Percentiles rank a stretch among this genome's conserved stretches.
These are phyloP conservation scores for Melieria picta DNA, from an alignment of 2,888 invertebrate species.

Conservation along the genomic window DNA sequence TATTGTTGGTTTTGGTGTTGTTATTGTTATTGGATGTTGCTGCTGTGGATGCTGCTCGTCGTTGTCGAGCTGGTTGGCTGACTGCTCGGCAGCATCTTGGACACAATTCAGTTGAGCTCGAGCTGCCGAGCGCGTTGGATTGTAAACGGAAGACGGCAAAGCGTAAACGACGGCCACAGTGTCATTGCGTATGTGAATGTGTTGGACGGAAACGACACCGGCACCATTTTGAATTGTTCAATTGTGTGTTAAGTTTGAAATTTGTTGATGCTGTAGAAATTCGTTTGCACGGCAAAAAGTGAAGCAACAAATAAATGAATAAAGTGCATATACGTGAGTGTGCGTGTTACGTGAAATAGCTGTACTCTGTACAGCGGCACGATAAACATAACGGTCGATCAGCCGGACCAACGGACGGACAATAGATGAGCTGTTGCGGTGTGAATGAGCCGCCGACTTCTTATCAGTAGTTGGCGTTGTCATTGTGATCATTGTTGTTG, in stretches of 20 bases:
- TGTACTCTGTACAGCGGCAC: no score
- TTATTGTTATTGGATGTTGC: no score
- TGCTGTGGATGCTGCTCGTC: no score
- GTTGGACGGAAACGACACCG: background rate
- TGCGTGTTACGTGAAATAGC: no score
- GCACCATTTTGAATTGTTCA: background rate
- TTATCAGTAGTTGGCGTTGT: background rate
- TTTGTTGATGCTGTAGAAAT: no score
- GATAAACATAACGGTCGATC: no score
- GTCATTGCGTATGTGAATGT: background rate
- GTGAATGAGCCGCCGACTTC: background rate
- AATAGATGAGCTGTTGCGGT: background rate
- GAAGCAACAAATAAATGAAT: no score
- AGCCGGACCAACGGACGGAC: no score
- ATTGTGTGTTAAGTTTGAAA: background rate
- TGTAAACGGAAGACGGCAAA: conserved; percentile 31
- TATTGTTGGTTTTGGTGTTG: background rate
- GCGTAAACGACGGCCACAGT: conserved; percentile 13
- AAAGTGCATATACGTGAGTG: no score
- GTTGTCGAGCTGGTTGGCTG: no score
- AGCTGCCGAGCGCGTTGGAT: conserved; percentile 52
- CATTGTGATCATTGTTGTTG: conserved; percentile 15
- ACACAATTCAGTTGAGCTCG: conserved; percentile 53
- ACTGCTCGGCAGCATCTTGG: conserved; percentile 23
- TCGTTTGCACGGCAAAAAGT: no score